These are phyloP conservation scores for Neogale vison DNA, from an alignment of 2,113 vertebrate genomes.

Conservation along the genomic window DNA sequence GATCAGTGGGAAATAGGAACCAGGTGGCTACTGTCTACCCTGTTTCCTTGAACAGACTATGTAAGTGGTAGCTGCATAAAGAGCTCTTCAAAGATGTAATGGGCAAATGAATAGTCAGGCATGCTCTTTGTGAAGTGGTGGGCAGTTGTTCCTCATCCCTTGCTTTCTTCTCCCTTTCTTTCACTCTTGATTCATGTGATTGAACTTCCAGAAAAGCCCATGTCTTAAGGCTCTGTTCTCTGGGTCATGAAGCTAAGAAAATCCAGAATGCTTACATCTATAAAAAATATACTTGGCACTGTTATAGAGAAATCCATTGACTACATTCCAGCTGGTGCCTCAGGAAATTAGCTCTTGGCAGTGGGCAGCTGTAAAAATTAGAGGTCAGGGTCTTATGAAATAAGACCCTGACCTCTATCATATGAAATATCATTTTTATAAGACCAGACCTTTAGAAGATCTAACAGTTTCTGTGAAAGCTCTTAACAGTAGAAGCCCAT, in stretches of 20 bases:
- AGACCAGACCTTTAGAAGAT: not conserved
- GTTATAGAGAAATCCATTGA: not conserved
- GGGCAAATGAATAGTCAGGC: not conserved
- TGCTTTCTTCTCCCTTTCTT: not conserved
- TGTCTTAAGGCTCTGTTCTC: not conserved
- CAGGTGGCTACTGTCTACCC: not conserved
- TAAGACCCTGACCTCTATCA: no score
- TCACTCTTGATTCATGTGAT: not conserved
- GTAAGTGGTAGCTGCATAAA: not conserved
- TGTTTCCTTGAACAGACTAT: not conserved
- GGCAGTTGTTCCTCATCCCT: not conserved
- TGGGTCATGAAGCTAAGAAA: not conserved
- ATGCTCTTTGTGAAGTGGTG: not conserved
- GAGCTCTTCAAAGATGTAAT: not conserved
- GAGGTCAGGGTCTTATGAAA: not conserved
- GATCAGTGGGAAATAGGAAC: not conserved
- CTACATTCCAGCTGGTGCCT: not conserved
- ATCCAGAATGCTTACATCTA: not conserved
- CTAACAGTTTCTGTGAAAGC: not conserved
- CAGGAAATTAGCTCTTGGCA: not conserved
- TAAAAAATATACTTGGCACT: not conserved
- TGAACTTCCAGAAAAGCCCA: not conserved
- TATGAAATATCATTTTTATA: not conserved
- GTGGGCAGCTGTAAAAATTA: not conserved
- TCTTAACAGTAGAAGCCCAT: not conserved